A percentile compares a stretch with the other conserved stretches of the same genome.
These are phyloP conservation scores for Pyrocoelia pectoralis DNA, from an alignment of 2,888 invertebrate genomes.

Conservation along the genomic window DNA sequence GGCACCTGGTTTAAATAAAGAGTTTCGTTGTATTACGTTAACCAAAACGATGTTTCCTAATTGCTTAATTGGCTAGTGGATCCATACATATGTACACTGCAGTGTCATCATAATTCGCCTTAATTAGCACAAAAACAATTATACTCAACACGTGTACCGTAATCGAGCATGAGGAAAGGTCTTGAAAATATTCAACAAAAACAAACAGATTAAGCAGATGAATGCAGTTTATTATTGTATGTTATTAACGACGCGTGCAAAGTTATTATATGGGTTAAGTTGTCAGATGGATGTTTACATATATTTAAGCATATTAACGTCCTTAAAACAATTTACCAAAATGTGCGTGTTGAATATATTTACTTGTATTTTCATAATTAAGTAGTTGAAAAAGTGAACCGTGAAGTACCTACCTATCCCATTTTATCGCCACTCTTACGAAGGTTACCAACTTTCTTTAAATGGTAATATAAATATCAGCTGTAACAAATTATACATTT, in stretches of 20 bases:
- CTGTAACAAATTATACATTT: conserved; percentile 28
- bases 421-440: conserved; percentile 9
- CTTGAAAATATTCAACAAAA: no score
- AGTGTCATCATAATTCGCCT: no score
- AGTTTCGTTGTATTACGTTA: no score
- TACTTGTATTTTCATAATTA: conserved; percentile 17
- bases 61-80: no score
- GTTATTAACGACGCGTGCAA: conserved; percentile 53
- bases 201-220: no score
- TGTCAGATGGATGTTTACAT: conserved; percentile 41
- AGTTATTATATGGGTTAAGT: conserved; percentile 47
- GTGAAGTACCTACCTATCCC: conserved; percentile 33
- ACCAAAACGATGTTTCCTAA: no score
- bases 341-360: not conserved
- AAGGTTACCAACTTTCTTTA: conserved; percentile 35
- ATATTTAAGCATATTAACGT: conserved; percentile 17
- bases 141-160: no score
- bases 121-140: no score
- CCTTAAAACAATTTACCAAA: no score
- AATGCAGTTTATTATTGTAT: conserved; percentile 45
- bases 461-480: conserved; percentile 35
- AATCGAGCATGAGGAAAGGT: no score
- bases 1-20: no score
- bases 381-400: conserved; percentile 26
- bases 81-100: no score